Evolutionary conservation across 2,113 vertebrate genomes (phyloP).

Genomic region (Silurus glanis): DNA sequence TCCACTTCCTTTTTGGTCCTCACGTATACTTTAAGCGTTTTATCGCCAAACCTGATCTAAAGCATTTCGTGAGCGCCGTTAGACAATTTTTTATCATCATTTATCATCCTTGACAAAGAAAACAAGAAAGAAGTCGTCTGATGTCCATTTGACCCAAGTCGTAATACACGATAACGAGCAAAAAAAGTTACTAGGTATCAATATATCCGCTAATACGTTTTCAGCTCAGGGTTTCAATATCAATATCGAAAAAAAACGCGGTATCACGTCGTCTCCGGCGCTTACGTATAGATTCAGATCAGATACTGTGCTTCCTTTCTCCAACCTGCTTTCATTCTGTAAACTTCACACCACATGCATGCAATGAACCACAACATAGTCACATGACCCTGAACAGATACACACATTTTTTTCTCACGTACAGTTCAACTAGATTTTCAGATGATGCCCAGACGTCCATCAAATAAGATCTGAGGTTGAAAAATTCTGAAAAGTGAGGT

Average conservation of each 20-base stretch:
- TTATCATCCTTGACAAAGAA: too few relatives aligned
- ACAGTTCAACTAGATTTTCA: neutral
- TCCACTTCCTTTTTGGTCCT: conserved; percentile 4
- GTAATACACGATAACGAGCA: too few relatives aligned
- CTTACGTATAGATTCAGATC: neutral
- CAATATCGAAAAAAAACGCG: neutral
- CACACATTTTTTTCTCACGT: neutral
- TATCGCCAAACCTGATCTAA: neutral
- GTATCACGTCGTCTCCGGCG: neutral
- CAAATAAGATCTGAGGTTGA: neutral
- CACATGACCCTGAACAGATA: too few relatives aligned
- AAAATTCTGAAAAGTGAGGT: neutral
- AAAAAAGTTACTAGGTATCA: neutral
- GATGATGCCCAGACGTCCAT: neutral
- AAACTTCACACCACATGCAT: neutral
- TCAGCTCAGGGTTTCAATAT: neutral
- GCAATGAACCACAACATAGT: neutral
- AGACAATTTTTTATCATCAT: too few relatives aligned
- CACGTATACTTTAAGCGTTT: neutral
- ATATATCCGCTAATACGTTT: neutral
- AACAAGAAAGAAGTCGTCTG: too few relatives aligned
- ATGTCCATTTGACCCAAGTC: too few relatives aligned
- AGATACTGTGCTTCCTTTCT: too few relatives aligned
- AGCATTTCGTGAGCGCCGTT: too few relatives aligned
- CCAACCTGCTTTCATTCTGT: neutral